Evolutionary conservation across 2,113 vertebrate genomes (phyloP), one percentile per base, ranked within the genome.

Genomic region (Sula dactylatra): DNA sequence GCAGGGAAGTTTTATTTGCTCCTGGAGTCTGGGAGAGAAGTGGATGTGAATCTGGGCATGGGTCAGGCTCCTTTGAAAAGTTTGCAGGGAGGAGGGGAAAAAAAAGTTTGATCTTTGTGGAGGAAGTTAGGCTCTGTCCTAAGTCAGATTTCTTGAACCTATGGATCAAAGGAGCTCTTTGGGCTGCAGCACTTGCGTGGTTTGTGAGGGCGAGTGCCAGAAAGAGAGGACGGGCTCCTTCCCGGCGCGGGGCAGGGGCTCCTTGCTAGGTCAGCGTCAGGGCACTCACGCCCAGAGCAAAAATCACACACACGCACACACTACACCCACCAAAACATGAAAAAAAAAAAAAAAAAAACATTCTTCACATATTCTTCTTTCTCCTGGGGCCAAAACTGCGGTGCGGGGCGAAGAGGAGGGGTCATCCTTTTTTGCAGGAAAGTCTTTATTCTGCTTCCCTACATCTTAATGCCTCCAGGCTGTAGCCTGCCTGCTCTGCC

Each of bases 11-110:
- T 78, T 36, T 56, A 38, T 27, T 73, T 82, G 47, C 67, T 78
- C 50, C 66, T 47, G 64, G 36, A 61, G 26, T 8, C 40, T 20
- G 44, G 32, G 49, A 50, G 50, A 31, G 47, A 67, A 65, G 67
- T 8, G 27, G 69, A 27, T 52, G 52, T 9, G 25, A 64, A 34
- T 7, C 21, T 2, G 31, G 70, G 42, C 44, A 34, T 0, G 1
- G 47, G n/a, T 11, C 69, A 72, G 62, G 36, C 26, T 70, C 6
- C 72, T 66, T 47, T 7, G 29, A 36, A 26, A 80, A 65, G 31
- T 14, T 11, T 40, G 38, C 13, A 29, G 38, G 52, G 36, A 73
- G 55, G n/a, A 55, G 25, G 9, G 8, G 13, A 11, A 55, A 24
- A 58, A 49, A 34, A 34, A 54, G 1, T 7, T 29, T 45, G 76